These are phyloP conservation scores for Drosophila obscura DNA, from an alignment of 1,140 invertebrate genomes.

Conservation along the genomic window DNA sequence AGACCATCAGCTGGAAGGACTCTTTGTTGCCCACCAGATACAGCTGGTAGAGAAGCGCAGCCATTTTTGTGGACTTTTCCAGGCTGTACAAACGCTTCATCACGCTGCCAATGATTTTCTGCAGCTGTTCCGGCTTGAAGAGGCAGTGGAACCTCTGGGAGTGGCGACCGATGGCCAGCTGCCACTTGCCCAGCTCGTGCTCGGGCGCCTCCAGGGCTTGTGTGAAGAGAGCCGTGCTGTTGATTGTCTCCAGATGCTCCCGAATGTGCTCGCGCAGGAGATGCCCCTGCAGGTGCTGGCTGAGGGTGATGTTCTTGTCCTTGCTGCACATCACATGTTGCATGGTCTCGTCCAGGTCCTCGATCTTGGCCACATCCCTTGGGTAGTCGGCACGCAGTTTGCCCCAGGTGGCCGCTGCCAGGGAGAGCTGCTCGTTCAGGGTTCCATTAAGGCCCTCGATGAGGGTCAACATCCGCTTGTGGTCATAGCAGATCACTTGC, in stretches of 20 bases:
- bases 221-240: constrained; percentile 27
- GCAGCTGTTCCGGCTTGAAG: constrained; percentile 10
- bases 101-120: constrained; percentile 11
- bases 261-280: constrained; percentile 38
- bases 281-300: constrained; percentile 19
- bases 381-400: constrained; percentile 38
- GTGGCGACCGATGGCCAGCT: constrained; percentile 18
- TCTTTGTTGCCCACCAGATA: constrained; percentile 23
- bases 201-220: constrained; percentile 32
- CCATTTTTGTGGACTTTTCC: background rate
- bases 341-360: constrained; percentile 21
- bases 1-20: constrained; percentile 30
- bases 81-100: constrained; percentile 10
- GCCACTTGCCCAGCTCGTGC: constrained; percentile 43
- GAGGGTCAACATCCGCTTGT: constrained; percentile 33
- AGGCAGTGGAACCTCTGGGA: constrained; percentile 34
- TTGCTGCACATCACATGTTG: constrained; percentile 20
- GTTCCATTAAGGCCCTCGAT: constrained; percentile 29
- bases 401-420: constrained; percentile 39
- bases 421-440: constrained; percentile 24
- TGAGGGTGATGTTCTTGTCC: constrained; percentile 15
- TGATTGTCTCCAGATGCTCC: constrained; percentile 29
- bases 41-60: constrained; percentile 19
- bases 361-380: constrained; percentile 32
- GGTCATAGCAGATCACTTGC: constrained; percentile 38